Evolutionary conservation across 2,888 invertebrate species (phyloP).

Genomic region (Leptarthrus brevirostris): DNA sequence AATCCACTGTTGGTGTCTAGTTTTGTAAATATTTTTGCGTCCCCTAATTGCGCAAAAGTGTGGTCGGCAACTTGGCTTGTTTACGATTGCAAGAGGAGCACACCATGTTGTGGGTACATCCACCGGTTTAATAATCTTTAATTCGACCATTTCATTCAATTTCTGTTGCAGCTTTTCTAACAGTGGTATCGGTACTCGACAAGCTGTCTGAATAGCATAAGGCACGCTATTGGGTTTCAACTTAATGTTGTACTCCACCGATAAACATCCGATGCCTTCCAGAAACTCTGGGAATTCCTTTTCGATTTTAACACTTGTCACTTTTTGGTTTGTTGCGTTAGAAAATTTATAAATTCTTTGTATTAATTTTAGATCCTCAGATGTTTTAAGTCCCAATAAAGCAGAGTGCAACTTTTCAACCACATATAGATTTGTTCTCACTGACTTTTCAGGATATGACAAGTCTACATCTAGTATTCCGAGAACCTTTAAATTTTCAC

Average conservation of each 20-base stretch:
- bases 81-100: conserved; percentile 44
- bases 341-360: too few relatives aligned
- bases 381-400: not conserved
- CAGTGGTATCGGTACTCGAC: conserved; percentile 43
- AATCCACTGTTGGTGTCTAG: too few relatives aligned
- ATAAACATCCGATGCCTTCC: too few relatives aligned
- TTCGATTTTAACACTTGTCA: too few relatives aligned
- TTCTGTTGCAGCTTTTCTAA: conserved; percentile 11
- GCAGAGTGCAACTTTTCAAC: not conserved
- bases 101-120: conserved; percentile 48
- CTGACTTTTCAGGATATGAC: not conserved
- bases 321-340: too few relatives aligned
- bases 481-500: not conserved
- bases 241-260: not conserved
- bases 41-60: too few relatives aligned
- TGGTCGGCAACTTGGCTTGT: too few relatives aligned
- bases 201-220: conserved; percentile 35
- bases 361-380: not conserved
- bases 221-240: not conserved
- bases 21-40: too few relatives aligned
- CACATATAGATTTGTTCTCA: not conserved
- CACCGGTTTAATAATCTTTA: conserved; percentile 40
- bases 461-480: not conserved
- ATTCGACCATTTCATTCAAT: conserved; percentile 46
- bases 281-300: too few relatives aligned